Conservation (phyloP, 2,888 invertebrate species). For the Apotomis capreana region DNA sequence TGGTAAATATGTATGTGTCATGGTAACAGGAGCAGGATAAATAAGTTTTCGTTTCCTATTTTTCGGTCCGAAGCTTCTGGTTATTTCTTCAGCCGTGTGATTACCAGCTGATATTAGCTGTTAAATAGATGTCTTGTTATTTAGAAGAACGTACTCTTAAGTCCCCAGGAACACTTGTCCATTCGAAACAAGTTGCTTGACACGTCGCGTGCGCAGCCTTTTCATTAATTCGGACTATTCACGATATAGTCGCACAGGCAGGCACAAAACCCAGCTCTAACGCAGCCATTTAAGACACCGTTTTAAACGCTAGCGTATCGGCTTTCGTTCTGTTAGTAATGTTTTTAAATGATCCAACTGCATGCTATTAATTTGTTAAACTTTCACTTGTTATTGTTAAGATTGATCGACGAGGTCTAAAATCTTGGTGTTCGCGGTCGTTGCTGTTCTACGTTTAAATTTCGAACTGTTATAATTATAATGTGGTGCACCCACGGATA, state of each 20-base stretch:
- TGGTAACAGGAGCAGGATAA: too few species aligned
- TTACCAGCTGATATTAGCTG: too few species aligned
- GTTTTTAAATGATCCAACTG: constrained; percentile 63
- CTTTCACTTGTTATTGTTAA: constrained; percentile 63
- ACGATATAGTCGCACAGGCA: not conserved
- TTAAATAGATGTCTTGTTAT: too few species aligned
- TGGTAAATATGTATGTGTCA: too few species aligned
- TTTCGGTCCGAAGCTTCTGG: too few species aligned
- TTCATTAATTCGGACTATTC: constrained; percentile 32
- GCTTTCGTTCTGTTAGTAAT: constrained; percentile 56
- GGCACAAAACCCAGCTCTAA: not conserved
- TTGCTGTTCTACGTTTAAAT: constrained; percentile 12
- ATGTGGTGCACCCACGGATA: too few species aligned
- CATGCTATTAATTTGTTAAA: constrained; percentile 61
- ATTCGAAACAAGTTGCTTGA: constrained; percentile 28
- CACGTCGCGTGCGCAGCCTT: constrained; percentile 29
- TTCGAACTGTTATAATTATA: not conserved
- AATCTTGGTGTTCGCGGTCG: constrained; percentile 42
- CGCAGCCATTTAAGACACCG: not conserved
- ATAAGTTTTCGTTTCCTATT: too few species aligned
- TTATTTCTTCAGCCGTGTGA: too few species aligned
- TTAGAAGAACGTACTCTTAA: not conserved
- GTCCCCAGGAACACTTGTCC: constrained; percentile 18
- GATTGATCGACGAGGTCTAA: constrained; percentile 29
- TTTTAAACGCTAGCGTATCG: constrained; percentile 41